These are phyloP conservation scores for Malurus melanocephalus DNA, from an alignment of 2,113 vertebrate genomes.

Conservation along the genomic window DNA sequence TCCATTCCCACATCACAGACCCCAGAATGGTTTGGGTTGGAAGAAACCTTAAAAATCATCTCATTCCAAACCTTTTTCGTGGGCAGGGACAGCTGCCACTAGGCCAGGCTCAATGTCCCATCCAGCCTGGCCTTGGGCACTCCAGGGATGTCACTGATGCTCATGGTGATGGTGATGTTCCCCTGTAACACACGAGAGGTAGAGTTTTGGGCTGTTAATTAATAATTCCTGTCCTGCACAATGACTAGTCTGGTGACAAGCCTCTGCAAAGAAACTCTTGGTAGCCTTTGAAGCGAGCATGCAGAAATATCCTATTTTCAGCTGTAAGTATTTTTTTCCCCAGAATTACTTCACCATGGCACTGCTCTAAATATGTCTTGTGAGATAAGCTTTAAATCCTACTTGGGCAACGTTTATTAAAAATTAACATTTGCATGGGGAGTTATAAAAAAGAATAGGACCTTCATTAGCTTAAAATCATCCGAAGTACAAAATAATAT, in stretches of 20 bases:
- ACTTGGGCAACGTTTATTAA: conserved; percentile 70
- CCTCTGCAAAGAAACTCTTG: conserved; percentile 13
- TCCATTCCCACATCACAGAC: accelerated
- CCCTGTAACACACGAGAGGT: not conserved
- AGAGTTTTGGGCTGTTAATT: conserved; percentile 31
- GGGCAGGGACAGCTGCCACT: not conserved
- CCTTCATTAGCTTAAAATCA: conserved; percentile 53
- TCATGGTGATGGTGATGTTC: not conserved
- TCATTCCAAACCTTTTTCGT: accelerated
- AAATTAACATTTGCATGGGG: conserved; percentile 68
- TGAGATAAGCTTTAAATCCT: conserved; percentile 73
- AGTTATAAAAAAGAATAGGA: conserved; percentile 28
- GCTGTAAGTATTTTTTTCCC: conserved; percentile 20
- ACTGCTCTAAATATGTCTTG: conserved; percentile 69
- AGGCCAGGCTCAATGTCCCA: not conserved
- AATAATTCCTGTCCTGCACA: conserved; percentile 32
- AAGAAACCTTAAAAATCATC: not conserved
- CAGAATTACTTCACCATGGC: conserved; percentile 63
- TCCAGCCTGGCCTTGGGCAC: not conserved
- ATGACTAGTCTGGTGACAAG: conserved; percentile 6
- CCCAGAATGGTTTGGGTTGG: not conserved
- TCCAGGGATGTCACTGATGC: not conserved
- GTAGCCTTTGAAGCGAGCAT: conserved; percentile 58
- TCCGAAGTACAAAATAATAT: conserved; percentile 7
- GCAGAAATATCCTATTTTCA: conserved; percentile 72